phyloP scores from a whole-genome alignment of 2,888 invertebrate genomes.

The Neoascia interrupta region DNA sequence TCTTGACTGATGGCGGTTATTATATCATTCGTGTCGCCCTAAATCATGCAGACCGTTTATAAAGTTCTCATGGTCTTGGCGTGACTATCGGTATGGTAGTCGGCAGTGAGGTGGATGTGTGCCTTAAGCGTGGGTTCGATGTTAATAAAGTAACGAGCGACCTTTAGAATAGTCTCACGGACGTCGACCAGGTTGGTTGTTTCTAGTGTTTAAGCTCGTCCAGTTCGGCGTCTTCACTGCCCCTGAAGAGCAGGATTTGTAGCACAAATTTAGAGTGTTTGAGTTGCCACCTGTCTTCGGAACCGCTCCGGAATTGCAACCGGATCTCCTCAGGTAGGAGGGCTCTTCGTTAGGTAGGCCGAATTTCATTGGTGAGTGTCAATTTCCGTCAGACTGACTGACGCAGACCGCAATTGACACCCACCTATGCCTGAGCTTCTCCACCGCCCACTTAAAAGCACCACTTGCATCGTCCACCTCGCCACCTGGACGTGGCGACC shows the following conservation, averaged over 20 bases:
- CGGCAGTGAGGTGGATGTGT: slow-evolving; percentile 90
- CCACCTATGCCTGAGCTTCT: too few species aligned
- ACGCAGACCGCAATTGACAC: too few species aligned
- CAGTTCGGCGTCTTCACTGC: slow-evolving; percentile 83
- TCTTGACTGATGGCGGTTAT: too few species aligned
- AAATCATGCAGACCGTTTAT: slow-evolving; percentile 96
- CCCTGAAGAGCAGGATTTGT: slow-evolving; percentile 92
- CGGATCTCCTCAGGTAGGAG: slow-evolving; percentile 96
- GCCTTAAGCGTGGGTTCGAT: slow-evolving; percentile 92
- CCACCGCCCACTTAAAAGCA: slow-evolving; percentile 91
- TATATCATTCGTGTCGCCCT: too few species aligned
- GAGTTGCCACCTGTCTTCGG: slow-evolving; percentile 93
- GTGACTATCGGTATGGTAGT: slow-evolving; percentile 97
- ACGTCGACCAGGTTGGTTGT: slow-evolving; percentile 98
- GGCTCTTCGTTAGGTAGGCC: slow-evolving; percentile 98
- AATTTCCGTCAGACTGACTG: slow-evolving; percentile 86
- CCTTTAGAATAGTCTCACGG: slow-evolving; percentile 95
- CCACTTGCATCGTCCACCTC: slow-evolving; percentile 92
- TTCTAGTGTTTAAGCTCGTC: slow-evolving; percentile 96
- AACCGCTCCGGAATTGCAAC: slow-evolving; percentile 93
- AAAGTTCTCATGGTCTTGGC: slow-evolving; percentile 96
- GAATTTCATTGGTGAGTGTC: slow-evolving; percentile 95
- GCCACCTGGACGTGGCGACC: too few species aligned
- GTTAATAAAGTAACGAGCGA: slow-evolving; percentile 96
- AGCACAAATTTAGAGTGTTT: slow-evolving; percentile 94